Evolutionary conservation across 2,888 invertebrate genomes (phyloP).

Genomic region (Ctena decussata): DNA sequence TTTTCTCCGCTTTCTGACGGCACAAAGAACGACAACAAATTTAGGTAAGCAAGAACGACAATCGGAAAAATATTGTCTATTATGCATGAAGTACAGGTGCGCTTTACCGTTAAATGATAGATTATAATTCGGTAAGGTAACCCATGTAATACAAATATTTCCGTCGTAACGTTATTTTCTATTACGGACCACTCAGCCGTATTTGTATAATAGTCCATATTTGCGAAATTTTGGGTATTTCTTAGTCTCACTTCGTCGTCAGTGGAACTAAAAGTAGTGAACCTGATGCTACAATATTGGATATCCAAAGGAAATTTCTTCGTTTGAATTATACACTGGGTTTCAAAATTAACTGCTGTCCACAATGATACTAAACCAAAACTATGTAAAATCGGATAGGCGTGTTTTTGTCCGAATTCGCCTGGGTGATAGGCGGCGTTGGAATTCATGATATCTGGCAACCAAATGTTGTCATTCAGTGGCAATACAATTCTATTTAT

Average conservation of each 20-base stretch:
- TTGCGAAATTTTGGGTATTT: not conserved
- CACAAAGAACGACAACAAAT: constrained; percentile 45
- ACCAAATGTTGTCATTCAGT: constrained; percentile 30
- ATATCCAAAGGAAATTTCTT: constrained; percentile 49
- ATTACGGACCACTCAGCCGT: constrained; percentile 44
- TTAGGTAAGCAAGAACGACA: constrained; percentile 31
- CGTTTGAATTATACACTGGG: constrained; percentile 44
- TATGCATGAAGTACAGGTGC: constrained; percentile 39
- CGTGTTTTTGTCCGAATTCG: constrained; percentile 32
- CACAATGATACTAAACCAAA: constrained; percentile 31
- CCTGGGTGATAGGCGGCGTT: constrained; percentile 37
- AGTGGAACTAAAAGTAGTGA: constrained; percentile 23
- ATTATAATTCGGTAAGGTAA: constrained; percentile 8
- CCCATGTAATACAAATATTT: not conserved
- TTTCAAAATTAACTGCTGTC: constrained; percentile 35
- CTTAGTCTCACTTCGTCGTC: constrained; percentile 18
- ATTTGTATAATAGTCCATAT: not conserved
- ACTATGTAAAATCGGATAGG: not conserved
- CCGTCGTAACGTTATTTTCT: constrained; percentile 13
- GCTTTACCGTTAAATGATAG: constrained; percentile 25
- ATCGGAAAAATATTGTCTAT: constrained; percentile 42
- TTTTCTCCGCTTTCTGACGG: constrained; percentile 53
- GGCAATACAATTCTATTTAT: constrained; percentile 32
- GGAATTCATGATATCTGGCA: constrained; percentile 30
- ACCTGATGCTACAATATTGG: constrained; percentile 30